Evolutionary conservation across 2,113 vertebrate genomes (phyloP).

Genomic region (Rhinolophus ferrumequinum): DNA sequence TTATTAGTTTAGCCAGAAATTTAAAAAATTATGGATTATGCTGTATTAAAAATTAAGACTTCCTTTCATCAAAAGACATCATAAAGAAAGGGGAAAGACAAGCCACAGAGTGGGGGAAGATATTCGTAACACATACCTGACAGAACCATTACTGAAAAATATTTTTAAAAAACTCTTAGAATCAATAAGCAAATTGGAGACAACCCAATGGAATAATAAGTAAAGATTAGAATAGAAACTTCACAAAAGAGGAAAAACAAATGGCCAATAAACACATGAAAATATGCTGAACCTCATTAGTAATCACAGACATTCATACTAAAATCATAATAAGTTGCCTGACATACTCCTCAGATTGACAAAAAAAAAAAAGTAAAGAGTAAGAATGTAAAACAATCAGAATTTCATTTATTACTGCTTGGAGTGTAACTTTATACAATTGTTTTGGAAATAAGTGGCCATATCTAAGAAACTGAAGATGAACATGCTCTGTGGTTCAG

Average conservation of each 20-base stretch:
- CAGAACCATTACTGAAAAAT: neutral
- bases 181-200: neutral
- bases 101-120: neutral
- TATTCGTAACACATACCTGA: neutral
- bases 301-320: constrained; percentile 1
- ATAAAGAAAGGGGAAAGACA: neutral
- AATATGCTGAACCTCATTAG: neutral
- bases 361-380: neutral
- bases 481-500: neutral
- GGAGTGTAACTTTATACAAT: neutral
- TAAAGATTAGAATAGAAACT: neutral
- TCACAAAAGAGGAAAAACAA: neutral
- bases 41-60: neutral
- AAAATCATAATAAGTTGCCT: neutral
- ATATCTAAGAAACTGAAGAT: neutral
- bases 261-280: neutral
- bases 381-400: neutral
- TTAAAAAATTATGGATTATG: constrained; percentile 1
- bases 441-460: neutral
- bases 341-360: neutral
- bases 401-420: neutral
- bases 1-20: neutral
- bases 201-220: neutral
- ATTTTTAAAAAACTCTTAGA: neutral
- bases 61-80: neutral